These are phyloP conservation scores for Cairina moschata DNA, from an alignment of 2,113 vertebrate species.

Conservation along the genomic window DNA sequence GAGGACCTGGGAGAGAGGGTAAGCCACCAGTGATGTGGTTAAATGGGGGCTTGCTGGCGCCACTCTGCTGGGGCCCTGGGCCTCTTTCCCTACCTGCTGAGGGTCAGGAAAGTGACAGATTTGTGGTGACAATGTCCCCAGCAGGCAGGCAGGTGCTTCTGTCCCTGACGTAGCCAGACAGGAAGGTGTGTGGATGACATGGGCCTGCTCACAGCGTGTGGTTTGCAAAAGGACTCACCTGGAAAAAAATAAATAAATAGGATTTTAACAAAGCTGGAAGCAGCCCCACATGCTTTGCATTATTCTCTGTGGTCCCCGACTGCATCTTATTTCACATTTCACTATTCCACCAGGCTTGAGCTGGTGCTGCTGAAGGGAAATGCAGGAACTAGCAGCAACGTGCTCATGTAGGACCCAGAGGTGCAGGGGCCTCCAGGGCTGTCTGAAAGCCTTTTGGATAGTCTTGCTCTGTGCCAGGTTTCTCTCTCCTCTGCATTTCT, in stretches of 20 bases:
- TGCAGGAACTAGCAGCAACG: neutral
- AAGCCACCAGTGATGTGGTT: neutral
- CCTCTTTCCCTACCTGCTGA: neutral
- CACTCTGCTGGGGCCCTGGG: no score
- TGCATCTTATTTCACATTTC: neutral
- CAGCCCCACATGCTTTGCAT: neutral
- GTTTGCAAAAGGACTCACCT: neutral
- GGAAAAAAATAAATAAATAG: neutral
- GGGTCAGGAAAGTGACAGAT: neutral
- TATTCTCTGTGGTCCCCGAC: neutral
- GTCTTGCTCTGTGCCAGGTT: neutral
- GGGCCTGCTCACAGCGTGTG: fast-evolving
- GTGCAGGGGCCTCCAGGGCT: neutral
- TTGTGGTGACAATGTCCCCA: fast-evolving
- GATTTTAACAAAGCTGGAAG: neutral
- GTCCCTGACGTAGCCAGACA: neutral
- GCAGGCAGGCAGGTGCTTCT: neutral
- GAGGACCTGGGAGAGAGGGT: neutral
- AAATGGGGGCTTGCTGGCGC: neutral
- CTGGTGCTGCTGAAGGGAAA: neutral
- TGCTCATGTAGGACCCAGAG: neutral
- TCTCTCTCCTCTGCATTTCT: neutral
- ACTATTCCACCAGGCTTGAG: neutral
- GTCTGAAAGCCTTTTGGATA: neutral
- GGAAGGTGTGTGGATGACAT: fast-evolving